Evolutionary conservation across 92 coral and sea anemone species (phyloP).

Genomic region (Epizoanthus illoricatus): DNA sequence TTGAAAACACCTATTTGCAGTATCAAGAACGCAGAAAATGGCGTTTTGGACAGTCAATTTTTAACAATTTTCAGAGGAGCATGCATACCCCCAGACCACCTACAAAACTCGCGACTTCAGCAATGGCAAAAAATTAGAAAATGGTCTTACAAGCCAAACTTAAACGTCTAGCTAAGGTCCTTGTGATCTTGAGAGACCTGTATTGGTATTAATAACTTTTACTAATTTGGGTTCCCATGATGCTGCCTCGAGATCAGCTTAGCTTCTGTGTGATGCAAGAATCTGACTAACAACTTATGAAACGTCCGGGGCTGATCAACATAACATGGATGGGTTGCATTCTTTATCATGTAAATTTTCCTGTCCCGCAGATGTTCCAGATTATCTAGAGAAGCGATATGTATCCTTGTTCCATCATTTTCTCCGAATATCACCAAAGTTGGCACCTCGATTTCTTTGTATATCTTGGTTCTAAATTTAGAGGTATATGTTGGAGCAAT

Average conservation of each 20-base stretch:
- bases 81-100: too few relatives aligned
- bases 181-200: too few relatives aligned
- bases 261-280: slow-evolving; percentile 46
- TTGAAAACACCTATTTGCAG: too few relatives aligned
- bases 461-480: slow-evolving; percentile 55
- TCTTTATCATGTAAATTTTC: slow-evolving; percentile 67
- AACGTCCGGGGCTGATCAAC: slow-evolving; percentile 77
- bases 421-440: slow-evolving; percentile 75
- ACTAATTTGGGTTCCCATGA: too few relatives aligned
- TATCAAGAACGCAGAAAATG: too few relatives aligned
- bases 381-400: slow-evolving; percentile 74
- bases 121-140: too few relatives aligned
- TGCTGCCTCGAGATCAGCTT: not conserved
- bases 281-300: slow-evolving; percentile 65
- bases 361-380: slow-evolving; percentile 62
- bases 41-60: too few relatives aligned
- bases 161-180: too few relatives aligned
- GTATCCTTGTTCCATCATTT: slow-evolving; percentile 64
- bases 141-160: too few relatives aligned
- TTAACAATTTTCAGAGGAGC: too few relatives aligned
- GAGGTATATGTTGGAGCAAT: slow-evolving; percentile 80
- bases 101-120: too few relatives aligned
- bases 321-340: slow-evolving; percentile 79
- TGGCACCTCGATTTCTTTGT: slow-evolving; percentile 65
- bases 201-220: too few relatives aligned